Conservation (phyloP, 2,797 vertebrate species). For the Cryptoprocta ferox region DNA sequence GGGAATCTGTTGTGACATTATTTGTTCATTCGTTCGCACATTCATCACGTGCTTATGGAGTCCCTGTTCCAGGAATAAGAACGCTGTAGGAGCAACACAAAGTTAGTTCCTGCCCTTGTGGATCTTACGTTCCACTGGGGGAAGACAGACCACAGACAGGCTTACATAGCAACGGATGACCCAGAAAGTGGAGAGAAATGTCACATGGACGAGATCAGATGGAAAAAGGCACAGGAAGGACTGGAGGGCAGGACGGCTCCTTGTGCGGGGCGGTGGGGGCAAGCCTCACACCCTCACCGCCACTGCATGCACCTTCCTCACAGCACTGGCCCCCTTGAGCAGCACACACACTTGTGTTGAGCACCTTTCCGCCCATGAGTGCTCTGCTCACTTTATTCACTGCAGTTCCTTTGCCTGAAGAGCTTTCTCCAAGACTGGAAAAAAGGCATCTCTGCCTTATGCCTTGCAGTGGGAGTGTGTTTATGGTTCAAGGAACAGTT, state of each 20-base stretch:
- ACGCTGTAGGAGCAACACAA: rapidly evolving
- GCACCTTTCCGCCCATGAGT: neutral
- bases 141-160: neutral
- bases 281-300: neutral
- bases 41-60: neutral
- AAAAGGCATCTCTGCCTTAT: neutral
- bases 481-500: neutral
- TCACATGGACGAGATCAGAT: neutral
- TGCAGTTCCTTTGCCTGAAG: neutral
- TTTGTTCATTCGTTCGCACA: neutral
- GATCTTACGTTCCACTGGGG: neutral
- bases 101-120: neutral
- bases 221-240: neutral
- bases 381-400: neutral
- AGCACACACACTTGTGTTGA: rapidly evolving
- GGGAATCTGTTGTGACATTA: neutral
- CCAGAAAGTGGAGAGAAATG: neutral
- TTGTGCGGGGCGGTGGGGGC: neutral
- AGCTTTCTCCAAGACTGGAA: neutral
- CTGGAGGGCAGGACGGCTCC: neutral
- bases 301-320: neutral
- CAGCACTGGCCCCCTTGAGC: rapidly evolving
- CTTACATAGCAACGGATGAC: neutral
- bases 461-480: neutral
- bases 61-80: too few species aligned